Conservation (phyloP, 2,797 vertebrate genomes). For the Streptopelia turtur region DNA sequence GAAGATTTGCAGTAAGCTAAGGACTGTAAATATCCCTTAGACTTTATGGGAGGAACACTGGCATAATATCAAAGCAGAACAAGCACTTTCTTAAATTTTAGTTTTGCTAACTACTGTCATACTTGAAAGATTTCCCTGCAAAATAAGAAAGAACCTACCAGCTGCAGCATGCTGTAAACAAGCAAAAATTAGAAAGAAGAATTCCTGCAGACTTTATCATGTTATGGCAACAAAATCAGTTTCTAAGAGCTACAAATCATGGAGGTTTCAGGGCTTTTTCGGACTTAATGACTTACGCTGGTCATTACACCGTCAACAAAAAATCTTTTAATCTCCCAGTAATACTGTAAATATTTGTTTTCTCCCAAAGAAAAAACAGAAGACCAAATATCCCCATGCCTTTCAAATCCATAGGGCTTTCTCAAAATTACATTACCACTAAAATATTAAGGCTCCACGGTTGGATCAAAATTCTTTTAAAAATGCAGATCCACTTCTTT, state of each 20-base stretch:
- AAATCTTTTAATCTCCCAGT: slow-evolving; percentile 53
- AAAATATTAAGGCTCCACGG: slow-evolving; percentile 18
- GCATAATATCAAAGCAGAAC: slow-evolving; percentile 59
- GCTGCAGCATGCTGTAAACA: slow-evolving; percentile 66
- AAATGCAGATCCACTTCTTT: neutral
- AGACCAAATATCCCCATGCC: slow-evolving; percentile 9
- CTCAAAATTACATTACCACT: slow-evolving; percentile 40
- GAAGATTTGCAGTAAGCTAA: slow-evolving; percentile 58
- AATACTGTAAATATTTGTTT: slow-evolving; percentile 55
- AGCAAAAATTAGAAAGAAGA: slow-evolving; percentile 54
- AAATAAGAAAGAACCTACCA: slow-evolving; percentile 43
- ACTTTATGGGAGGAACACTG: slow-evolving; percentile 54
- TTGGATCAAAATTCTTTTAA: neutral
- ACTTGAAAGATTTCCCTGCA: slow-evolving; percentile 52
- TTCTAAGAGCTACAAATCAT: slow-evolving; percentile 59
- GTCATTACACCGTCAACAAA: slow-evolving; percentile 63
- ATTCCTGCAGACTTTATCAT: slow-evolving; percentile 51
- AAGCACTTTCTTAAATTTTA: slow-evolving; percentile 63
- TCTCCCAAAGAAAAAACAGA: neutral
- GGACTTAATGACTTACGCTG: slow-evolving; percentile 49
- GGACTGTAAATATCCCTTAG: slow-evolving; percentile 58
- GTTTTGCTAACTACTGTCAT: slow-evolving; percentile 40
- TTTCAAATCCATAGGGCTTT: slow-evolving; percentile 53
- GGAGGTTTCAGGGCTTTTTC: slow-evolving; percentile 57
- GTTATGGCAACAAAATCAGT: slow-evolving; percentile 68